A percentile compares a stretch with the other conserved stretches of the same genome.
Evolutionary conservation across 2,113 vertebrate species (phyloP).

Genomic region (Dascyllus trimaculatus): DNA sequence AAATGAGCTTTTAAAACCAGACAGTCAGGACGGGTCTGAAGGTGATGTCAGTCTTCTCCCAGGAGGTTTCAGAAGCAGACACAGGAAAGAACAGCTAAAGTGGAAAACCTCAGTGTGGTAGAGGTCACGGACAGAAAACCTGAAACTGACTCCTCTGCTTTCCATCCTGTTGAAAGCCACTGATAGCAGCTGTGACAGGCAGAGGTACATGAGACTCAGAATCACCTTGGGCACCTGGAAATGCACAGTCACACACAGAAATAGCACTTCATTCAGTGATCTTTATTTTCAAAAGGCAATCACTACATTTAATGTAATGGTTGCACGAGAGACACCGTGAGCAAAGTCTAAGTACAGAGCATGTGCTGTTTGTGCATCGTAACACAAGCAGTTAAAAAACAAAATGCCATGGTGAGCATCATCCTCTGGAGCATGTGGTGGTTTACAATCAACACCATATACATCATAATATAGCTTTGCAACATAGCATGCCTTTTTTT

Average conservation of each 20-base stretch:
- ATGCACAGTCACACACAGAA: slow-evolving; percentile 13
- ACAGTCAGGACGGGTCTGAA: not conserved
- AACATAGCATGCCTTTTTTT: slow-evolving; percentile 77
- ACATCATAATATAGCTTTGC: slow-evolving; percentile 63
- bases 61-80: not conserved
- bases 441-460: slow-evolving; percentile 78
- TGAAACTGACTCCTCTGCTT: slow-evolving; percentile 31
- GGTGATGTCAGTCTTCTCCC: not conserved
- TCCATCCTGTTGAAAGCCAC: slow-evolving; percentile 8
- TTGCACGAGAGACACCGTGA: slow-evolving; percentile 70
- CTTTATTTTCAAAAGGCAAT: slow-evolving; percentile 83
- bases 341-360: slow-evolving; percentile 69
- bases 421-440: slow-evolving; percentile 68
- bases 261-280: slow-evolving; percentile 44
- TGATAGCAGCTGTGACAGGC: slow-evolving; percentile 1
- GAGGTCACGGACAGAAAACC: slow-evolving; percentile 31
- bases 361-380: slow-evolving; percentile 36
- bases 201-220: not conserved
- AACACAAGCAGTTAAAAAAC: slow-evolving; percentile 44
- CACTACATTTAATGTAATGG: slow-evolving; percentile 79
- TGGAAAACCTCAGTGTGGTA: slow-evolving; percentile 5
- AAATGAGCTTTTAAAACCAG: too few species aligned
- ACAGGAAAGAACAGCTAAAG: slow-evolving; percentile 28
- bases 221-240: not conserved
- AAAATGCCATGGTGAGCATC: slow-evolving; percentile 37